Percentiles rank a stretch among this genome's conserved stretches.
phyloP scores from a whole-genome alignment of 2,797 vertebrate genomes.

The Chelon auratus region DNA sequence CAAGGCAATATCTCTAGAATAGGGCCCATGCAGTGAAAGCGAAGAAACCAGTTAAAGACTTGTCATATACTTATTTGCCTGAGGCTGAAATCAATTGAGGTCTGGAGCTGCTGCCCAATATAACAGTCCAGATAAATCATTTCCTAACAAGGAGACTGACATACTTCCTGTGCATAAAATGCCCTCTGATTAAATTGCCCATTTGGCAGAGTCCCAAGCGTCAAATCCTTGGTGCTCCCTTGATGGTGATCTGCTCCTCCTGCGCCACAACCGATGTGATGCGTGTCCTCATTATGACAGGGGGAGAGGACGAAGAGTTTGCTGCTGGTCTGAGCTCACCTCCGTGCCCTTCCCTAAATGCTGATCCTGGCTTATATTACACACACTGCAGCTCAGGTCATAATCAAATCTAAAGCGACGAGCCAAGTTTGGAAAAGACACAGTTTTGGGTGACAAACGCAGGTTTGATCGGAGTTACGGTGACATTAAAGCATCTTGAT shows the following conservation, averaged over 20 bases:
- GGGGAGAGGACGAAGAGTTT: slow-evolving; percentile 31
- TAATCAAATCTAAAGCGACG: not conserved
- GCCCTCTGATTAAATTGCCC: slow-evolving; percentile 84
- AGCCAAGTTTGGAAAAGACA: slow-evolving; percentile 8
- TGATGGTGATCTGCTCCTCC: slow-evolving; percentile 63
- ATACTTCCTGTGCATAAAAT: slow-evolving; percentile 74
- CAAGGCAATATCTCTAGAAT: not conserved
- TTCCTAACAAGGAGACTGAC: slow-evolving; percentile 69
- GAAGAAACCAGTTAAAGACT: slow-evolving; percentile 48
- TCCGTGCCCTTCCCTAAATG: slow-evolving; percentile 10
- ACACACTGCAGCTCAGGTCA: slow-evolving; percentile 29
- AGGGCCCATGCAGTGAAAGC: slow-evolving; percentile 27
- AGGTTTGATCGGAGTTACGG: not conserved
- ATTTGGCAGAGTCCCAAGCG: slow-evolving; percentile 80
- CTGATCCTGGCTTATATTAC: slow-evolving; percentile 24
- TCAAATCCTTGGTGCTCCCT: slow-evolving; percentile 65
- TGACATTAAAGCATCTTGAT: not conserved
- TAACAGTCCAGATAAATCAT: slow-evolving; percentile 75
- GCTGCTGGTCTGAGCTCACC: slow-evolving; percentile 30
- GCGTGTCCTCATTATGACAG: slow-evolving; percentile 60
- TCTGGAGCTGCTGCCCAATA: slow-evolving; percentile 60
- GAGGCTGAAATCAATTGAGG: slow-evolving; percentile 58
- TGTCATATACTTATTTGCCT: slow-evolving; percentile 41
- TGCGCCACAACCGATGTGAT: slow-evolving; percentile 53
- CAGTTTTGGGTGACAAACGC: not conserved